phyloP scores from a whole-genome alignment of 1,140 invertebrate genomes.

The Ceratina calcarata region DNA sequence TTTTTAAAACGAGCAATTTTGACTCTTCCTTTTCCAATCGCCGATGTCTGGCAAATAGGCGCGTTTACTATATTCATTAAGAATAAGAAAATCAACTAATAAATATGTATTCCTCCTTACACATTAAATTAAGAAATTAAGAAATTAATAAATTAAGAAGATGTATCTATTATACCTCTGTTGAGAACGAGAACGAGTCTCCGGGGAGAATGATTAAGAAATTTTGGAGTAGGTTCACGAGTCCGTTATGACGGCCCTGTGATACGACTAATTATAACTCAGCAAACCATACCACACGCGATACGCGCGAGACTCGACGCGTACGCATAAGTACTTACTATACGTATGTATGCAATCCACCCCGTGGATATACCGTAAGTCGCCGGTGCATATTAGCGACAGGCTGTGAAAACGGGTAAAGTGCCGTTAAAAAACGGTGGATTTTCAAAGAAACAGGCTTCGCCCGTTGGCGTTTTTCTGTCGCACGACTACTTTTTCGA shows the following conservation, averaged over 20 bases:
- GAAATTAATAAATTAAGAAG: too few relatives aligned
- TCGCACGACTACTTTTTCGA: neutral
- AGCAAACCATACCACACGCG: constrained; percentile 65
- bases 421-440: neutral
- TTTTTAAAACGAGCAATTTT: too few relatives aligned
- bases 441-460: constrained; percentile 8
- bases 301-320: constrained; percentile 48
- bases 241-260: constrained; percentile 56
- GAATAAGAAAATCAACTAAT: too few relatives aligned
- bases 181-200: too few relatives aligned
- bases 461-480: neutral
- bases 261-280: constrained; percentile 72
- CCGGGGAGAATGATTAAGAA: neutral
- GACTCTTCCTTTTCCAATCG: too few relatives aligned
- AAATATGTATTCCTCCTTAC: neutral
- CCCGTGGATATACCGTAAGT: constrained; percentile 11
- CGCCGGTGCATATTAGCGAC: constrained; percentile 4
- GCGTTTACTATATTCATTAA: too few relatives aligned
- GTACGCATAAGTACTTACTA: constrained; percentile 26
- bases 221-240: constrained; percentile 10
- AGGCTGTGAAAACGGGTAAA: constrained; percentile 19
- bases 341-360: constrained; percentile 33
- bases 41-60: too few relatives aligned
- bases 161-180: neutral
- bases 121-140: neutral